Conservation (phyloP, 2,113 vertebrate species). For the Rousettus leschenaultii region DNA sequence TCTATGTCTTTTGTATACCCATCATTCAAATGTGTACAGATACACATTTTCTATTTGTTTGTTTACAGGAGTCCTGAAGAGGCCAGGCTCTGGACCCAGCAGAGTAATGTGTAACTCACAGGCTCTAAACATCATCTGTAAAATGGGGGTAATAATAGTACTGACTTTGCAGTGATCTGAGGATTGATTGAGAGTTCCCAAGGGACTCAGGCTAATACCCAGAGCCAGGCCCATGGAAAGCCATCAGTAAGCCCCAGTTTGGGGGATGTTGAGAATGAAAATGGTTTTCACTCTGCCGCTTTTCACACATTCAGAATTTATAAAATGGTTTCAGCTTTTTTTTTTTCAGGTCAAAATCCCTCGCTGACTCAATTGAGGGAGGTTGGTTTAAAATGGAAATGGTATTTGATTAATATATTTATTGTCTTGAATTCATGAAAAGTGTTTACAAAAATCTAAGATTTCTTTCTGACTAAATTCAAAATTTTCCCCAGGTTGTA, state of each 20-base stretch:
- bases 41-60: not conserved
- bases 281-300: not conserved
- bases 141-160: not conserved
- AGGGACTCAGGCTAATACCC: too few species aligned
- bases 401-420: not conserved
- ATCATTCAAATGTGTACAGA: not conserved
- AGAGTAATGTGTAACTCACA: not conserved
- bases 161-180: not conserved
- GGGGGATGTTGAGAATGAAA: not conserved
- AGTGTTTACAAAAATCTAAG: not conserved
- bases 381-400: conserved; percentile 25
- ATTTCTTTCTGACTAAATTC: not conserved
- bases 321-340: not conserved
- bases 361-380: not conserved
- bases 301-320: not conserved
- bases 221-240: not conserved
- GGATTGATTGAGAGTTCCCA: not conserved
- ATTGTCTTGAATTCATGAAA: conserved; percentile 38
- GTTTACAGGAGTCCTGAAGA: not conserved
- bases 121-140: not conserved
- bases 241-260: rapidly evolving
- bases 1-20: not conserved
- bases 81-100: not conserved
- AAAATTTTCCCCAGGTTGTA: not conserved
- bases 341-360: not conserved